Base-by-base conservation (phyloP, 1,140 invertebrate genomes). In the Octopus bimaculoides region DNA sequence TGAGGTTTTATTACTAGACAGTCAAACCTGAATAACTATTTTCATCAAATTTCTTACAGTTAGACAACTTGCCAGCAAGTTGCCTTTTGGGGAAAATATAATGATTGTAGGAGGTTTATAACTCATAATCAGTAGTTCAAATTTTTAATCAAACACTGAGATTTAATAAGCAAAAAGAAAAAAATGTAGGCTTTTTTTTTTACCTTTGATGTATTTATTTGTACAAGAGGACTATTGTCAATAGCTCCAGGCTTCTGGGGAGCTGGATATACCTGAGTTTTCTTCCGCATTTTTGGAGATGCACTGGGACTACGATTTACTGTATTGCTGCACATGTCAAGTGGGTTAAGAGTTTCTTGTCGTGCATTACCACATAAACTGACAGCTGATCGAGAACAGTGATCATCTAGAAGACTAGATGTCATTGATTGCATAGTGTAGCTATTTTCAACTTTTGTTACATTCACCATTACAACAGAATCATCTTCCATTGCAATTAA, bases 181-280 rank as follows among this genome's bases (percentile, higher is more conserved):
- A 41, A 41, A 41, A 41, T 41, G 26, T 41, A 41, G 26, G 26
- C 1, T 41, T 41, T 41, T 41, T 41, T 41, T 41, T 80, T 52
- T 85, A 94, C 94, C 89, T 94, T 94, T 75, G 91, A 91, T 5
- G 91, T 86, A 85, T 92, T 91, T 71, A 91, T 89, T 4, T 92
- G 92, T 5, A 95, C 91, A 55, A 96, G 89, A 73, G 90, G 91
- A 81, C 92, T 91, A 89, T 96, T 96, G 87, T 96, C 94, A 77
- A 96, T 95, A 17, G 94, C 93, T 20, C 94, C 94, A 7, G 95
- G 95, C 79, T 89, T 88, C 79, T 87, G 86, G n/a, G 88, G 86
- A 4, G 84, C 77, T 75, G 84, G 80, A 41, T 41, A 41, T 14
- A 71, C 5, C 53, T 76, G 76, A 0, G 82, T 75, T 80, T 82